A percentile compares a stretch with the other conserved stretches of the same genome.
phyloP scores from a whole-genome alignment of 2,113 vertebrate genomes.

The Oxyura jamaicensis region DNA sequence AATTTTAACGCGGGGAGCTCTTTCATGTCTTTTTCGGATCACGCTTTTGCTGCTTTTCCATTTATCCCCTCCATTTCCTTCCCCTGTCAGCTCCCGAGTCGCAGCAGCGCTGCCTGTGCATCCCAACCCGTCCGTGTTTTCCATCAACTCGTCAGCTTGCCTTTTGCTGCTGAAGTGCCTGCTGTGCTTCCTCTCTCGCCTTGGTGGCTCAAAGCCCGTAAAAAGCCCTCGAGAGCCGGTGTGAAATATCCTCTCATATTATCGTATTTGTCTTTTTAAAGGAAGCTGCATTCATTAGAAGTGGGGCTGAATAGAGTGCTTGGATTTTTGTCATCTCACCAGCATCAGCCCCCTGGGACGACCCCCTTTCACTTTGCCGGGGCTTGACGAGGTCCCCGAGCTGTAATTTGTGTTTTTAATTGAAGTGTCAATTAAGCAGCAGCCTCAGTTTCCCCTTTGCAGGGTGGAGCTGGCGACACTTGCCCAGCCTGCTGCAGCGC shows the following conservation, averaged over 20 bases:
- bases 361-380: background rate
- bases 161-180: conserved; percentile 15
- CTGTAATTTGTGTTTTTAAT: background rate
- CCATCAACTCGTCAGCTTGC: background rate
- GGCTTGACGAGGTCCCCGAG: background rate
- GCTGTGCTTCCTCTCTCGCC: conserved; percentile 36
- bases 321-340: background rate
- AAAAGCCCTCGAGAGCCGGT: conserved; percentile 24
- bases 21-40: background rate
- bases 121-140: background rate
- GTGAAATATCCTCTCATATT: conserved; percentile 26
- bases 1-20: background rate
- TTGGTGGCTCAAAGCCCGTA: conserved; percentile 20
- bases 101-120: background rate
- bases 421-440: background rate
- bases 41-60: background rate
- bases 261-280: conserved; percentile 22
- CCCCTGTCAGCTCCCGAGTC: background rate
- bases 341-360: background rate
- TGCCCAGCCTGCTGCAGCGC: background rate
- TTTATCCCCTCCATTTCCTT: background rate
- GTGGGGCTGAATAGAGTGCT: background rate
- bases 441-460: conserved; percentile 24
- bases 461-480: background rate
- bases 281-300: conserved; percentile 14